Evolutionary conservation across 2,888 invertebrate genomes (phyloP).

Genomic region (Neria commutata): DNA sequence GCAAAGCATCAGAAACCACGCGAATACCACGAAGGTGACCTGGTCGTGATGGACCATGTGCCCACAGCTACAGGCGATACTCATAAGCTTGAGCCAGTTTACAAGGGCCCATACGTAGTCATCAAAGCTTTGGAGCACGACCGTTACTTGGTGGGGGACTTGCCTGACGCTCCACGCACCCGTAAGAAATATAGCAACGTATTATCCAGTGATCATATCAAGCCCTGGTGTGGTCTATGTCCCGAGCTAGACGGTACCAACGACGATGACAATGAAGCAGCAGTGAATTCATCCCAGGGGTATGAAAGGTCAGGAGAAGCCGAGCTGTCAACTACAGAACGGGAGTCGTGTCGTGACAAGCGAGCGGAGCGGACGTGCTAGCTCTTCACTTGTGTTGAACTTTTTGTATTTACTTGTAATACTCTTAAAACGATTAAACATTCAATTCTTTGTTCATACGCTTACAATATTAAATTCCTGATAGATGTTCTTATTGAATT

Average conservation of each 20-base stretch:
- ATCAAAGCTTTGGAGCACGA: slow-evolving; percentile 22
- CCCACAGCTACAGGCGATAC: slow-evolving; percentile 13
- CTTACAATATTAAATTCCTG: no score
- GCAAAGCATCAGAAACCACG: slow-evolving; percentile 14
- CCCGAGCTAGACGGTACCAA: neutral
- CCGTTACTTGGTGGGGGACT: slow-evolving; percentile 11
- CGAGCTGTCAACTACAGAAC: no score
- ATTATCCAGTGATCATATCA: neutral
- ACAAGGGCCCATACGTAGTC: slow-evolving; percentile 21
- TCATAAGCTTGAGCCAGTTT: slow-evolving; percentile 21
- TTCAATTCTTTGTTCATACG: no score
- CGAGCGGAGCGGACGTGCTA: no score
- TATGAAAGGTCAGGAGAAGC: no score
- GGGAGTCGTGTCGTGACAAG: no score
- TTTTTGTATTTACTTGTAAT: no score
- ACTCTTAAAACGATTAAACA: no score
- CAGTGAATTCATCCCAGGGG: no score
- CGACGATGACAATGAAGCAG: slow-evolving; percentile 13
- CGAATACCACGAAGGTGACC: slow-evolving; percentile 17
- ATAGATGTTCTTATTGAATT: no score
- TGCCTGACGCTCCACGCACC: neutral
- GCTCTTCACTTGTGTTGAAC: no score
- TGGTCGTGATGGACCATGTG: slow-evolving; percentile 19
- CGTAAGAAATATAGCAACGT: neutral
- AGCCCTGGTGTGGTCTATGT: neutral